A percentile compares a stretch with the other conserved stretches of the same genome.
Conservation (phyloP, 2,888 invertebrate species). For the Drosophila anomalipes region DNA sequence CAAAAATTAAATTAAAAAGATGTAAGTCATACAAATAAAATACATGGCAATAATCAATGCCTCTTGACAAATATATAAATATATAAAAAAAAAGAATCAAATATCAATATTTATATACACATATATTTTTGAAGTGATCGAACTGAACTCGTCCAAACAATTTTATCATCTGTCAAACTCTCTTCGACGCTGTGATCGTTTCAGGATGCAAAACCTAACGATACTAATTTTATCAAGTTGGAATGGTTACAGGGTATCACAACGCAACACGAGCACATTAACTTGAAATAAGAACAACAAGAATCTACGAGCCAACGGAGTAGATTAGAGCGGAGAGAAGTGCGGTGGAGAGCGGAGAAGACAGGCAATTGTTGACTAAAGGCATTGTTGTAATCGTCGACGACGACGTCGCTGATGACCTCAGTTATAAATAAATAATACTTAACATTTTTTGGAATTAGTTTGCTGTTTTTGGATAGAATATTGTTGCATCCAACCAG, state of each 20-base stretch:
- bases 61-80: no score
- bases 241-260: slow-evolving; percentile 11
- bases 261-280: slow-evolving; percentile 69
- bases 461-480: slow-evolving; percentile 71
- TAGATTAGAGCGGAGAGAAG: slow-evolving; percentile 9
- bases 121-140: background rate
- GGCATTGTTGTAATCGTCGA: slow-evolving; percentile 59
- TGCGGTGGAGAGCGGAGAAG: slow-evolving; percentile 3
- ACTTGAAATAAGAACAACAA: slow-evolving; percentile 76
- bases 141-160: background rate
- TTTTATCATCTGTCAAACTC: no score
- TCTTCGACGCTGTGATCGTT: no score
- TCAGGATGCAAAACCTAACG: background rate
- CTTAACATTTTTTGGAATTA: slow-evolving; percentile 81
- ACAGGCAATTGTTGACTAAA: slow-evolving; percentile 19
- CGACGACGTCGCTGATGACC: slow-evolving; percentile 69
- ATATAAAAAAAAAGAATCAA: background rate
- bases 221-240: background rate
- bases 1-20: background rate
- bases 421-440: slow-evolving; percentile 82
- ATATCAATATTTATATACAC: background rate
- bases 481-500: slow-evolving; percentile 45
- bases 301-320: slow-evolving; percentile 23
- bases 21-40: background rate
- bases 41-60: background rate